Percentiles rank a stretch among this genome's conserved stretches.
These are phyloP conservation scores for Eristalis pertinax DNA, from an alignment of 2,888 invertebrate species.

Conservation along the genomic window DNA sequence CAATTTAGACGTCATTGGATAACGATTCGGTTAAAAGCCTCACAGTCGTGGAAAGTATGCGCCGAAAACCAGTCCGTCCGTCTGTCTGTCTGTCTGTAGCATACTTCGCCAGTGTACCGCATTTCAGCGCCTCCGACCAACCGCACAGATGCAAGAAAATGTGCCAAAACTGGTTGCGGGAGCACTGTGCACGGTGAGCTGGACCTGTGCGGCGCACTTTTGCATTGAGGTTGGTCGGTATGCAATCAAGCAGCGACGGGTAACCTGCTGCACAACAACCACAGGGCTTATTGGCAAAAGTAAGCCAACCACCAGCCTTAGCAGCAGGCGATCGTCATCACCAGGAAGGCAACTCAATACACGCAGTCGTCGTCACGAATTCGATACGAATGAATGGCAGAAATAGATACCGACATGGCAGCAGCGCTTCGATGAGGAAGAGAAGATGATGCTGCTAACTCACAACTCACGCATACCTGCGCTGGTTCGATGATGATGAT, in stretches of 20 bases:
- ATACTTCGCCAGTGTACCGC: conserved; percentile 29
- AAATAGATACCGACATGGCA: neutral
- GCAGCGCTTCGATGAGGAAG: neutral
- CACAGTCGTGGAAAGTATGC: conserved; percentile 9
- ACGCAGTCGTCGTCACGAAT: conserved; percentile 39
- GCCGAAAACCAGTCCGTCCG: conserved; percentile 35
- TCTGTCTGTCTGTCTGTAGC: conserved; percentile 16
- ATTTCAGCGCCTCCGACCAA: conserved; percentile 25
- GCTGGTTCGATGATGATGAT: neutral
- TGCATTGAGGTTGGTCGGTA: conserved; percentile 27
- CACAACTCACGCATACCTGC: conserved; percentile 38
- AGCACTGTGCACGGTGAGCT: neutral
- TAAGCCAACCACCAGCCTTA: conserved; percentile 16
- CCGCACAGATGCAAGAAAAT: conserved; percentile 18
- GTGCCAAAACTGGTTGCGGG: conserved; percentile 29
- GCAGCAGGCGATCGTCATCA: conserved; percentile 25
- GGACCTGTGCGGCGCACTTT: conserved; percentile 4
- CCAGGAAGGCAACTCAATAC: conserved; percentile 48
- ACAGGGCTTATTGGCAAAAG: conserved; percentile 37
- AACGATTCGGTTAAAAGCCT: conserved; percentile 41
- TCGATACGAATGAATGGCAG: conserved; percentile 21
- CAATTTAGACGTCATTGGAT: conserved; percentile 49
- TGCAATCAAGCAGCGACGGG: conserved; percentile 28
- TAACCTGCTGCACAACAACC: conserved; percentile 26
- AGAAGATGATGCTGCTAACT: conserved; percentile 1